A percentile compares a stretch with the other conserved stretches of the same genome.
Conservation (phyloP, 1,140 invertebrate species). For the Cyphomyrmex costatus region DNA sequence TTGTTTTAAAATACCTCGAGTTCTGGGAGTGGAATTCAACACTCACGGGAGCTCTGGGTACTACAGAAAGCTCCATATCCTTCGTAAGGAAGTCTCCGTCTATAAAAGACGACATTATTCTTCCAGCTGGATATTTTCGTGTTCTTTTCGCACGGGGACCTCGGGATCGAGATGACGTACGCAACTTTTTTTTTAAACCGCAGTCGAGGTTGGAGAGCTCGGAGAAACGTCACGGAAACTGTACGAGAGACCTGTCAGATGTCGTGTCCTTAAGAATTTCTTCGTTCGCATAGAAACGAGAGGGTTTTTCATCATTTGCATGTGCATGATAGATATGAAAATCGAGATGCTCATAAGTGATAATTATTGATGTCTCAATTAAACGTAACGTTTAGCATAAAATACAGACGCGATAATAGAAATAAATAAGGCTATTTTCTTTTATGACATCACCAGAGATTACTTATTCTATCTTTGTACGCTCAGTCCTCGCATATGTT, state of each 20-base stretch:
- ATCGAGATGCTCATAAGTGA: neutral
- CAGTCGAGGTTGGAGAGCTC: neutral
- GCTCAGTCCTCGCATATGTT: neutral
- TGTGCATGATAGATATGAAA: neutral
- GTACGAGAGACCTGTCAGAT: neutral
- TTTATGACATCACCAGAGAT: neutral
- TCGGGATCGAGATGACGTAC: neutral
- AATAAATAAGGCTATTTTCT: neutral
- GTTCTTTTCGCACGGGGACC: neutral
- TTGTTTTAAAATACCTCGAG: too few species aligned
- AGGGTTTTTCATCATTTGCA: neutral
- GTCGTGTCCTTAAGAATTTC: neutral
- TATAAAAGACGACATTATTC: neutral
- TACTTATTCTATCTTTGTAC: neutral
- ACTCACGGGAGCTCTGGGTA: too few species aligned
- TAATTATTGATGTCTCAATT: neutral
- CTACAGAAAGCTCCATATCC: too few species aligned
- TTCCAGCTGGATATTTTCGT: neutral
- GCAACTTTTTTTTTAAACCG: neutral
- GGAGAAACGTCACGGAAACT: neutral
- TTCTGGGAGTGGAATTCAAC: too few species aligned
- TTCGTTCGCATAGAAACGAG: neutral
- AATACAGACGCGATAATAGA: neutral
- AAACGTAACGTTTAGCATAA: conserved; percentile 1
- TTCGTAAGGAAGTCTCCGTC: too few species aligned